Conservation (phyloP, 2,888 invertebrate genomes). For the Eueremaeus valkanovi region DNA sequence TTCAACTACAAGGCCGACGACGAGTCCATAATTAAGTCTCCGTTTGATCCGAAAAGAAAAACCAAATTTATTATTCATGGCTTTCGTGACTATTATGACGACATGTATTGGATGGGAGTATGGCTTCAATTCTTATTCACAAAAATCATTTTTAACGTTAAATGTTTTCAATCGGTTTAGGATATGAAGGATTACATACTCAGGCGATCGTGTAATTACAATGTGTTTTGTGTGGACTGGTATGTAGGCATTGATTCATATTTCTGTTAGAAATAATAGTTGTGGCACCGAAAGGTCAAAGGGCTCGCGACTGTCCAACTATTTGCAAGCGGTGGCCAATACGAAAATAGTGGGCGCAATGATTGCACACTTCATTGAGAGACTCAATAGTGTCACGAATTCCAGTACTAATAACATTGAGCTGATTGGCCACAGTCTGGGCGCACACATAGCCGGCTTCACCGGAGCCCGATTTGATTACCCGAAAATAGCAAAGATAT, state of each 20-base stretch:
- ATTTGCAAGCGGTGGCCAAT: conserved; percentile 38
- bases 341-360: conserved; percentile 37
- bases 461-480: conserved; percentile 25
- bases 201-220: conserved; percentile 22
- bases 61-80: conserved; percentile 42
- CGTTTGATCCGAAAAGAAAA: conserved; percentile 31
- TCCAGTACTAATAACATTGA: background rate
- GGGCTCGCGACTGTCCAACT: conserved; percentile 33
- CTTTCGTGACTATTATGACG: conserved; percentile 39
- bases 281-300: conserved; percentile 4
- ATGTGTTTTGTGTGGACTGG: conserved; percentile 43
- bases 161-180: no score
- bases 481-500: conserved; percentile 31
- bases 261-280: background rate
- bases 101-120: conserved; percentile 43
- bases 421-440: conserved; percentile 36
- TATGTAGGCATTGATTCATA: background rate
- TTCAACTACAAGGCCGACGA: conserved; percentile 33
- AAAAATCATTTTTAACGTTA: no score
- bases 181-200: conserved; percentile 40
- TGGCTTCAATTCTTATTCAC: no score
- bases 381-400: conserved; percentile 12
- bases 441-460: conserved; percentile 37
- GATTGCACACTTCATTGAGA: conserved; percentile 27
- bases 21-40: conserved; percentile 3